phyloP scores from a whole-genome alignment of 2,113 vertebrate genomes.

The Vulpes vulpes region DNA sequence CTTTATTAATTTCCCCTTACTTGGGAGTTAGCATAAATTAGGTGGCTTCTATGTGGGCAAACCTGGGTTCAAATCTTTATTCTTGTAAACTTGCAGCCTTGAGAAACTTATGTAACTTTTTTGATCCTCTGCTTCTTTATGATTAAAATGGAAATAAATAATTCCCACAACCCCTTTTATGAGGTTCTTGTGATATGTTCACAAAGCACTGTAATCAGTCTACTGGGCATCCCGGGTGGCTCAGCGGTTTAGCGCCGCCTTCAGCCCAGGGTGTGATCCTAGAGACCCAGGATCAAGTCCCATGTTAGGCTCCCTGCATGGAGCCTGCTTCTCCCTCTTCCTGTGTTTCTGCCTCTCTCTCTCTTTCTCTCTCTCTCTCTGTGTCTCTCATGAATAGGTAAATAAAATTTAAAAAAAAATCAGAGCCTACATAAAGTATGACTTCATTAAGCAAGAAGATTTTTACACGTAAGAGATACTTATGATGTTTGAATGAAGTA shows the following conservation, averaged over 20 bases:
- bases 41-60: not conserved
- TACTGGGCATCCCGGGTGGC: too few relatives aligned
- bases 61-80: conserved; percentile 15
- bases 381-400: too few relatives aligned
- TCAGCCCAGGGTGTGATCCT: too few relatives aligned
- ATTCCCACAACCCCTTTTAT: not conserved
- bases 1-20: conserved; percentile 4
- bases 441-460: not conserved
- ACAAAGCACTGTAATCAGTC: not conserved
- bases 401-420: too few relatives aligned
- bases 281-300: too few relatives aligned
- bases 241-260: too few relatives aligned
- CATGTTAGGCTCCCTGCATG: too few relatives aligned
- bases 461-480: not conserved
- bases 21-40: conserved; percentile 22
- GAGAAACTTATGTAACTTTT: conserved; percentile 50
- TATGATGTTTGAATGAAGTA: conserved; percentile 1
- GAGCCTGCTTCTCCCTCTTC: too few relatives aligned
- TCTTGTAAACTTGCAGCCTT: not conserved
- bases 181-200: not conserved
- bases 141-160: conserved; percentile 33
- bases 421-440: not conserved
- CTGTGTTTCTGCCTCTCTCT: too few relatives aligned
- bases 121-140: conserved; percentile 34
- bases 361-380: too few relatives aligned